phyloP scores from a whole-genome alignment of 2,113 vertebrate genomes.

The Peucedramus taeniatus region DNA sequence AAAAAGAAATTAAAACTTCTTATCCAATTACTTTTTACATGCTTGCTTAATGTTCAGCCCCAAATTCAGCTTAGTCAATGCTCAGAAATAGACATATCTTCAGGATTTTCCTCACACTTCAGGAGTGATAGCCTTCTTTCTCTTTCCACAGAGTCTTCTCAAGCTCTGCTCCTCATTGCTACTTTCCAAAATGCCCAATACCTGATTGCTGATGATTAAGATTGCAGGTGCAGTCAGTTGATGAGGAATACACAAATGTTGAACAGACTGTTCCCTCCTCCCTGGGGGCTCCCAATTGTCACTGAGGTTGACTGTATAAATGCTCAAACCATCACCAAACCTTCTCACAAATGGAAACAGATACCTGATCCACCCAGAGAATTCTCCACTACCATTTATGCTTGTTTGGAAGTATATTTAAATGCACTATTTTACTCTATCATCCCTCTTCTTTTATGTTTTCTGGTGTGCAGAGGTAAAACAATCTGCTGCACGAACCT shows the following conservation, averaged over 20 bases:
- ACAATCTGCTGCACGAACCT: background rate
- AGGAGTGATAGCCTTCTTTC: background rate
- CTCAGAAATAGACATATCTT: background rate
- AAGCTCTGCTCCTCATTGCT: background rate
- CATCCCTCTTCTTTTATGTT: background rate
- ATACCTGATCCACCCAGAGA: background rate
- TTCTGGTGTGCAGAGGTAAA: background rate
- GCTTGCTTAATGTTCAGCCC: background rate
- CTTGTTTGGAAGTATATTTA: background rate
- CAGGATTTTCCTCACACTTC: background rate
- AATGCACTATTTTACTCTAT: background rate
- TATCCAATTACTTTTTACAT: background rate
- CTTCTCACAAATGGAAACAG: background rate
- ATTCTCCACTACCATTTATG: background rate
- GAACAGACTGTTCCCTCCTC: background rate
- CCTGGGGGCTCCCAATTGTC: background rate
- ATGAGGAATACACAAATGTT: background rate
- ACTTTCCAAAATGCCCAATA: background rate
- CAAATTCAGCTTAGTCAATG: background rate
- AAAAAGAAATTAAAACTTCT: background rate
- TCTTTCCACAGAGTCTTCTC: background rate
- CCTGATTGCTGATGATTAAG: accelerated
- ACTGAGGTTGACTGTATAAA: background rate
- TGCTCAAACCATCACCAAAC: background rate
- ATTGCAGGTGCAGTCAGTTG: background rate